phyloP scores from a whole-genome alignment of 1,140 invertebrate genomes.

The Dolichoris vasculosae region DNA sequence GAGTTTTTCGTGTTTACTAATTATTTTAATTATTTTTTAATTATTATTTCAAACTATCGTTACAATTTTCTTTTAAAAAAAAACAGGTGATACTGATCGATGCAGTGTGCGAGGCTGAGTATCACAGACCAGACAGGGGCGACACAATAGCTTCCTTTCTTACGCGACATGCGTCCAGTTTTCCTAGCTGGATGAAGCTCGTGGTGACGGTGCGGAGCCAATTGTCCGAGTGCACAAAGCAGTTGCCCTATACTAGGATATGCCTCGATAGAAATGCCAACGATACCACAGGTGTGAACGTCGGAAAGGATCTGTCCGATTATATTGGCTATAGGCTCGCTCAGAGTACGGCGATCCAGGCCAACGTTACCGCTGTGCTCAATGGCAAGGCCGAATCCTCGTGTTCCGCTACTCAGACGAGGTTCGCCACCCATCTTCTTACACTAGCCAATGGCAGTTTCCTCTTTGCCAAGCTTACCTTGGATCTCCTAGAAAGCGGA shows the following conservation, averaged over 20 bases:
- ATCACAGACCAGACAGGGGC: slow-evolving; percentile 93
- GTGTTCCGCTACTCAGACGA: slow-evolving; percentile 78
- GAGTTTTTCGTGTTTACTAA: no score
- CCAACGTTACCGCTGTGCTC: slow-evolving; percentile 85
- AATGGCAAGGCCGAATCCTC: slow-evolving; percentile 79
- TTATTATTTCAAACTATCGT: no score
- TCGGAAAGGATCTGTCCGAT: slow-evolving; percentile 88
- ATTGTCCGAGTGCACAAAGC: slow-evolving; percentile 87
- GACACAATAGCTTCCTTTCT: slow-evolving; percentile 94
- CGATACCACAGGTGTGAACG: slow-evolving; percentile 74
- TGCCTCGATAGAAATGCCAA: slow-evolving; percentile 81
- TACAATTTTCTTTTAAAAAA: no score
- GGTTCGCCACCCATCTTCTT: slow-evolving; percentile 91
- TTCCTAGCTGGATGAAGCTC: slow-evolving; percentile 93
- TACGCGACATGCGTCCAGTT: slow-evolving; percentile 85
- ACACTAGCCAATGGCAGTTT: slow-evolving; percentile 90
- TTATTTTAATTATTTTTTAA: no score
- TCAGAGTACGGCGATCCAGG: slow-evolving; percentile 86
- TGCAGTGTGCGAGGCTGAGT: slow-evolving; percentile 96
- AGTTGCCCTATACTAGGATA: slow-evolving; percentile 85
- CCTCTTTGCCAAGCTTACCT: slow-evolving; percentile 91
- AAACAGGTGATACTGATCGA: slow-evolving; percentile 89
- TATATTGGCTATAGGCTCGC: slow-evolving; percentile 89
- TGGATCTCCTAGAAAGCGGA: slow-evolving; percentile 95
- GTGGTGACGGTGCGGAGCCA: slow-evolving; percentile 90